Base-by-base conservation (phyloP, 30 jellyfish, hydroid and myxozoan genomes). In the Mastigias papua region DNA sequence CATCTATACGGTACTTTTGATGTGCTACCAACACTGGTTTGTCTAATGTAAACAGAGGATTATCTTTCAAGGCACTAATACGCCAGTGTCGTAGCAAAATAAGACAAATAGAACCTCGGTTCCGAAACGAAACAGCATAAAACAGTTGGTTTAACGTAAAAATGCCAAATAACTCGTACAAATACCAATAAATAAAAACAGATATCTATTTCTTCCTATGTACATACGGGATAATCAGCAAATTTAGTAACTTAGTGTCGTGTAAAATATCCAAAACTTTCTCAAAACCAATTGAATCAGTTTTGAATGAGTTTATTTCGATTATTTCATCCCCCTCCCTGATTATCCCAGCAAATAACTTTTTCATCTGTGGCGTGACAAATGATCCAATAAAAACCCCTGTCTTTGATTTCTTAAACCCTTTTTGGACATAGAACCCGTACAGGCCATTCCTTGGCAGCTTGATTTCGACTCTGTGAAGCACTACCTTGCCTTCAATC, bases 271-370 rank as follows among this genome's bases (percentile, higher is more conserved):
- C 85, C 57, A 82, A 66, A 33, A 57, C 65, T 11, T 69, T 33
- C 19, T n/a, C 62, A 21, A 82, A 63, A 31, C 86, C 35, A 28
- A 67, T n/a, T 0, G 31, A 13, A 6, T 82, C 78, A 30, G 37
- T 63, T 7, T 25, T 57, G 1, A 71, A 69, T n/a, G 84, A 23
- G 42, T 82, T 82, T 26, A 82, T 32, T 33, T 48, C 86, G 31
- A 82, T 51, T 5, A 82, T 27, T 48, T 82, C 92, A 71, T 82
- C 92, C 23, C 92, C 92, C 48, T 71, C 77, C 32, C 69, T 68
- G 16, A 82, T 23, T 27, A 82, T 28, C 10, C 92, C 92, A 30
- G 84, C 42, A 31, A 82, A 69, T n/a, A 82, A 33, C 49, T 82
- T 82, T 50, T 58, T 50, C 33, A 65, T 63, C 5, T 82, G 74